Conservation (phyloP, 1,140 invertebrate species). For the Limonius californicus region DNA sequence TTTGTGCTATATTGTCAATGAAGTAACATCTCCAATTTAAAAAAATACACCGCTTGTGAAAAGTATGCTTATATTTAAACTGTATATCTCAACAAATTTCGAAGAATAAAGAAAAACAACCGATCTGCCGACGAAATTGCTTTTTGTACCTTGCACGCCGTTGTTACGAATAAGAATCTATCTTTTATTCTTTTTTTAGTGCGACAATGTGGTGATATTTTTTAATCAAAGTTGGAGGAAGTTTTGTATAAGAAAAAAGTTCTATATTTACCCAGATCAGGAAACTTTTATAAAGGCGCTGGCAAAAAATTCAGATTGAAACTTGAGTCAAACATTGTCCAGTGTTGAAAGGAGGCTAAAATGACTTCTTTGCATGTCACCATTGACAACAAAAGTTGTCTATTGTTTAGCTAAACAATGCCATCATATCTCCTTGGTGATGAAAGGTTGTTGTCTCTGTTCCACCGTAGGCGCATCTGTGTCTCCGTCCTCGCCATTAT, state of each 20-base stretch:
- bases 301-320: conserved; percentile 32
- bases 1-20: too few relatives aligned
- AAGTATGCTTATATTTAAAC: too few relatives aligned
- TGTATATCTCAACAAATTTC: too few relatives aligned
- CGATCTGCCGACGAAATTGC: too few relatives aligned
- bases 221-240: conserved; percentile 2
- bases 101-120: too few relatives aligned
- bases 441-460: conserved; percentile 38
- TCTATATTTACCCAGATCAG: conserved; percentile 1
- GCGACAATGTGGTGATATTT: neutral
- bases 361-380: conserved; percentile 45
- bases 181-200: neutral
- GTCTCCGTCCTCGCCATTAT: conserved; percentile 34
- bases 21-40: too few relatives aligned
- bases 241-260: neutral
- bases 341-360: conserved; percentile 34
- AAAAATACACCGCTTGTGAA: too few relatives aligned
- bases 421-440: conserved; percentile 43
- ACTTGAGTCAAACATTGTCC: conserved; percentile 36
- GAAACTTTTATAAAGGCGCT: conserved; percentile 23
- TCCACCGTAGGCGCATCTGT: conserved; percentile 19
- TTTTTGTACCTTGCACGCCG: too few relatives aligned
- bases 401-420: conserved; percentile 44
- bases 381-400: conserved; percentile 45
- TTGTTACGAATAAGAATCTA: too few relatives aligned